These are phyloP conservation scores for Endotricha flammealis DNA, from an alignment of 2,888 invertebrate genomes.

Conservation along the genomic window DNA sequence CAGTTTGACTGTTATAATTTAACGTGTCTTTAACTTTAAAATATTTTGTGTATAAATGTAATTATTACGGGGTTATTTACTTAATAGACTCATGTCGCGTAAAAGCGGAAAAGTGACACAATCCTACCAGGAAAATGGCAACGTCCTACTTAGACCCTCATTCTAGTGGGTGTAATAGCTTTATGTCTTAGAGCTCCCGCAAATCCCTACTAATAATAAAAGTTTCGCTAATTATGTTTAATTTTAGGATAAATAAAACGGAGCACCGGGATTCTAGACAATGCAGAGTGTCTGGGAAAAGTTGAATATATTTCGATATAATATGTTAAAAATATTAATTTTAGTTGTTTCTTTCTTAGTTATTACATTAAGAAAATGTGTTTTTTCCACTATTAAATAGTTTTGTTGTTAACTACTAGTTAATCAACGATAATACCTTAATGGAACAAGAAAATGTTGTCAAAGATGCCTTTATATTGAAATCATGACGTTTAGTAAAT, in stretches of 20 bases:
- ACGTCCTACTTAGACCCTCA: conserved; percentile 2
- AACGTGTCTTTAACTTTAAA: too few relatives aligned
- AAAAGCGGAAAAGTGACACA: neutral
- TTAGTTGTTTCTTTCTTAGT: too few relatives aligned
- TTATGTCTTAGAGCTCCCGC: conserved; percentile 9
- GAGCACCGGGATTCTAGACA: too few relatives aligned
- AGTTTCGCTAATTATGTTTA: conserved; percentile 5
- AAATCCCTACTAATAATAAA: conserved; percentile 13
- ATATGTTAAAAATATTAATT: neutral
- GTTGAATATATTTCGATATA: neutral
- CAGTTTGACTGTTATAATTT: too few relatives aligned
- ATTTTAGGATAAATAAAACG: conserved; percentile 9
- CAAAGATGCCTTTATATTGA: neutral
- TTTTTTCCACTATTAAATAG: too few relatives aligned
- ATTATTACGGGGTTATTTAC: too few relatives aligned
- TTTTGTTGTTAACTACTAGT: too few relatives aligned
- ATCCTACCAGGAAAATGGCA: neutral
- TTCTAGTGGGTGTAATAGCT: conserved; percentile 8
- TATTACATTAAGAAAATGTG: too few relatives aligned
- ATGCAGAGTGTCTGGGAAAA: neutral
- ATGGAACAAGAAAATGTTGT: neutral
- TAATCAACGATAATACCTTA: too few relatives aligned
- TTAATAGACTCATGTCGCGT: too few relatives aligned
- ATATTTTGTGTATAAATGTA: too few relatives aligned
- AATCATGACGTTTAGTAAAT: neutral